Conservation (phyloP, 30 jellyfish, hydroid and myxozoan genomes). For the Nemopilema nomurai region DNA sequence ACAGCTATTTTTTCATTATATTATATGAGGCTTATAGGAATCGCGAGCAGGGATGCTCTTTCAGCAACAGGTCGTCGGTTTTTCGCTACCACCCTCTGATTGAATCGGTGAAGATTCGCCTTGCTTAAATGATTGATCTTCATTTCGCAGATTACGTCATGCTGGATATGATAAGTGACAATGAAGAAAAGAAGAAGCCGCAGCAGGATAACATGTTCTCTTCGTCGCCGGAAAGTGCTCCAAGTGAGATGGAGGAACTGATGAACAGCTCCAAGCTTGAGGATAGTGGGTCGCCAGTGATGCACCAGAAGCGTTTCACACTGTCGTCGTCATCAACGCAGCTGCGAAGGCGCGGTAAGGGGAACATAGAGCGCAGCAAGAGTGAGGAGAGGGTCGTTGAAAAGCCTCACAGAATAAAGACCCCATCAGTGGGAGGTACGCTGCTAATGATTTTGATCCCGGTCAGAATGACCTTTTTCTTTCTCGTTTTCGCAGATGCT, state of each 20-base stretch:
- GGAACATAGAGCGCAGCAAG: background rate
- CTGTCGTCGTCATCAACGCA: slow-evolving; percentile 25
- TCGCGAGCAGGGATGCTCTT: too few species aligned
- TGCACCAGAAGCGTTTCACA: slow-evolving; percentile 40
- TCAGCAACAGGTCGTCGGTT: too few species aligned
- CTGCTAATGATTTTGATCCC: too few species aligned
- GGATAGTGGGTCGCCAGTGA: slow-evolving; percentile 49
- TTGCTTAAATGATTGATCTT: too few species aligned
- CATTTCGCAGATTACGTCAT: slow-evolving; percentile 44
- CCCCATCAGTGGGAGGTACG: background rate
- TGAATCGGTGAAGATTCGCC: too few species aligned
- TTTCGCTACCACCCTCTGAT: too few species aligned
- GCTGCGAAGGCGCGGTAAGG: slow-evolving; percentile 6
- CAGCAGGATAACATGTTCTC: slow-evolving; percentile 13
- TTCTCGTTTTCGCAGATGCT: too few species aligned
- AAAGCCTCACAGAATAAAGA: background rate
- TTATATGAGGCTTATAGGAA: too few species aligned
- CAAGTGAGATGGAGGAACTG: slow-evolving; percentile 40
- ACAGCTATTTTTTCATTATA: too few species aligned
- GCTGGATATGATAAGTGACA: slow-evolving; percentile 54
- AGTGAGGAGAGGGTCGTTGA: background rate
- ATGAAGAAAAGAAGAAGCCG: slow-evolving; percentile 7
- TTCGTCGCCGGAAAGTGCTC: slow-evolving; percentile 45
- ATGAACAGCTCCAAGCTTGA: slow-evolving; percentile 17
- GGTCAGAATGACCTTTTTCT: too few species aligned